A percentile compares a stretch with the other conserved stretches of the same genome.
phyloP scores from a whole-genome alignment of 2,888 invertebrate species.

The Drosophila phalerata region DNA sequence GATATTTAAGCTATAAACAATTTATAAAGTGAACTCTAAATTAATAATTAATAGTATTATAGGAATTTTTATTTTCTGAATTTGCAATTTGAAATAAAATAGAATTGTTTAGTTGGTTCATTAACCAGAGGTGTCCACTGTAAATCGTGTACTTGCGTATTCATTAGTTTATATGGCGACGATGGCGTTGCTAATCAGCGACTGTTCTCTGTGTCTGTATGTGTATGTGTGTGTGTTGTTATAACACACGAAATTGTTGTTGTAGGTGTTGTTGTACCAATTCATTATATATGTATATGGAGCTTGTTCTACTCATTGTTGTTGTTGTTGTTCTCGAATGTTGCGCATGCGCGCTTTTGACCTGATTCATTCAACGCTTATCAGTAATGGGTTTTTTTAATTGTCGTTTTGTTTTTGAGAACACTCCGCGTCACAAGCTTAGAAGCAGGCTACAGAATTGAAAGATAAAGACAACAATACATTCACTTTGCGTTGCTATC shows the following conservation, averaged over 20 bases:
- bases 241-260: not conserved
- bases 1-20: not conserved
- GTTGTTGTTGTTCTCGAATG: slow-evolving; percentile 32
- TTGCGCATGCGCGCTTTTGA: slow-evolving; percentile 74
- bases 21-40: too few relatives aligned
- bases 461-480: not conserved
- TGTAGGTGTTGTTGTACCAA: slow-evolving; percentile 15
- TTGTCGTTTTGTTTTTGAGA: slow-evolving; percentile 14
- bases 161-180: slow-evolving; percentile 11
- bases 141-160: slow-evolving; percentile 8
- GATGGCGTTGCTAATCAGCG: slow-evolving; percentile 47
- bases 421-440: slow-evolving; percentile 21
- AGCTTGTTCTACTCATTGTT: slow-evolving; percentile 20
- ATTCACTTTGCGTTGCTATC: not conserved
- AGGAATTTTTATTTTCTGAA: too few relatives aligned
- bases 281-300: slow-evolving; percentile 27
- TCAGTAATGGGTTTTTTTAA: slow-evolving; percentile 44
- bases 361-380: slow-evolving; percentile 67
- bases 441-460: slow-evolving; percentile 23
- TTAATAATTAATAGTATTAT: too few relatives aligned
- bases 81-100: not conserved
- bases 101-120: not conserved
- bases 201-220: not conserved
- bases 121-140: slow-evolving; percentile 3
- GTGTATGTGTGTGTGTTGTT: not conserved